Evolutionary conservation across 1,140 invertebrate genomes (phyloP).

Genomic region (Trichogramma pretiosum): DNA sequence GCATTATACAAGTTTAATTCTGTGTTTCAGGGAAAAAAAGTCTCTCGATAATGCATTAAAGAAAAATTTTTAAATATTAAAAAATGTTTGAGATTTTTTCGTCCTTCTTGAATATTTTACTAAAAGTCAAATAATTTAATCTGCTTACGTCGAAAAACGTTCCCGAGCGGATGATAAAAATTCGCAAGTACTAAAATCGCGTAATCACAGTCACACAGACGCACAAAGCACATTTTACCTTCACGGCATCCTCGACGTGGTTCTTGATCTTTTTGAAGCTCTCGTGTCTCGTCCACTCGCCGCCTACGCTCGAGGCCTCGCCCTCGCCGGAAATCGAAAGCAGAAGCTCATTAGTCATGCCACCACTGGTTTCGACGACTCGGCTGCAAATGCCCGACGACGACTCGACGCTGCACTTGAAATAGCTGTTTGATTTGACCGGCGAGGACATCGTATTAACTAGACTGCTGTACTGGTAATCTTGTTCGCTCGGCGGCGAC

Average conservation of each 20-base stretch:
- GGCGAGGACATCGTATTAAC: slow-evolving; percentile 9
- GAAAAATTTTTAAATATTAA: neutral
- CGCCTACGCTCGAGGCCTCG: slow-evolving; percentile 5
- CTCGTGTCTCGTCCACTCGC: slow-evolving; percentile 15
- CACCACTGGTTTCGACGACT: too few species aligned
- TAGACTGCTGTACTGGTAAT: slow-evolving; percentile 12
- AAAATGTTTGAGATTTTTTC: slow-evolving; percentile 7
- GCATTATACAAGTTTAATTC: too few species aligned
- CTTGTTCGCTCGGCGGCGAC: slow-evolving; percentile 4
- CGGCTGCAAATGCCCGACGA: slow-evolving; percentile 18
- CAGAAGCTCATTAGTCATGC: slow-evolving; percentile 5
- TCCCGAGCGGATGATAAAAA: too few species aligned
- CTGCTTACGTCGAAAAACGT: slow-evolving; percentile 1
- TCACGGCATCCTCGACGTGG: slow-evolving; percentile 26
- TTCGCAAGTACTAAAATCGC: neutral
- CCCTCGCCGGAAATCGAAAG: slow-evolving; percentile 3
- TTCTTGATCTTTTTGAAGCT: slow-evolving; percentile 21
- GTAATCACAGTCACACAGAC: too few species aligned
- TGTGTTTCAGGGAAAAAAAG: too few species aligned
- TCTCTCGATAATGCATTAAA: too few species aligned
- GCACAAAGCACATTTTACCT: slow-evolving; percentile 16
- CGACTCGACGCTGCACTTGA: slow-evolving; percentile 18
- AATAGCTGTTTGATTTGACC: slow-evolving; percentile 13
- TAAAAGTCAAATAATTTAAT: neutral
- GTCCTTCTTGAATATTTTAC: neutral